Conservation (phyloP, 1,140 invertebrate species). For the Fopius arisanus region DNA sequence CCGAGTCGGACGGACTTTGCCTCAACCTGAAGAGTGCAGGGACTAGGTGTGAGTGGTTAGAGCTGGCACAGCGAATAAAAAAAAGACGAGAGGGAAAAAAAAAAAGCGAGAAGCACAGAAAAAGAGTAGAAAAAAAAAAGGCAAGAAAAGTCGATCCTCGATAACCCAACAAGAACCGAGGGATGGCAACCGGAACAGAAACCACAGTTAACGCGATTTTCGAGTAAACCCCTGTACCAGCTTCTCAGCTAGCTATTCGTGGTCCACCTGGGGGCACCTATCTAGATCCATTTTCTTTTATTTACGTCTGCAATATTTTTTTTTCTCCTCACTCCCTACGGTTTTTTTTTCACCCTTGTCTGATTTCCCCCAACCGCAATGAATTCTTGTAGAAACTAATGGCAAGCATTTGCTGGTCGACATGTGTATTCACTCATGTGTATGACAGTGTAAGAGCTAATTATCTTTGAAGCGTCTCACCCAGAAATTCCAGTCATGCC, state of each 20-base stretch:
- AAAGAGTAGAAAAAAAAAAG: constrained; percentile 6
- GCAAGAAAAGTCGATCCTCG: constrained; percentile 13
- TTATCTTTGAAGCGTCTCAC: constrained; percentile 16
- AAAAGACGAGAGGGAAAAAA: constrained; percentile 2
- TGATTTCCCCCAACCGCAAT: neutral
- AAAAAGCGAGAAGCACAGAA: neutral
- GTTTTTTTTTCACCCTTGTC: neutral
- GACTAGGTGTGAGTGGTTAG: neutral
- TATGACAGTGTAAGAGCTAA: constrained; percentile 2
- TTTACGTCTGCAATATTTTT: neutral
- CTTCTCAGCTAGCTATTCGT: constrained; percentile 17
- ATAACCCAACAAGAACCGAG: constrained; percentile 13
- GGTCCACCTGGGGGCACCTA: neutral
- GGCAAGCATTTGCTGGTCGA: neutral
- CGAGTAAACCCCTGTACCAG: constrained; percentile 6
- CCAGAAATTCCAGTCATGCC: constrained; percentile 20
- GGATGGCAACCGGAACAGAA: constrained; percentile 6
- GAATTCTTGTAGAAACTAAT: neutral
- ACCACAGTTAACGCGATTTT: constrained; percentile 29
- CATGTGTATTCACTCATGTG: neutral
- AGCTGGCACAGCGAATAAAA: constrained; percentile 6
- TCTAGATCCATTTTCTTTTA: neutral
- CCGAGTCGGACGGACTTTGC: neutral
- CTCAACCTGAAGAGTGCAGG: neutral
- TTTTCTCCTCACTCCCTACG: neutral